These are phyloP conservation scores for Busseola fusca DNA, from an alignment of 2,888 invertebrate genomes.

Conservation along the genomic window DNA sequence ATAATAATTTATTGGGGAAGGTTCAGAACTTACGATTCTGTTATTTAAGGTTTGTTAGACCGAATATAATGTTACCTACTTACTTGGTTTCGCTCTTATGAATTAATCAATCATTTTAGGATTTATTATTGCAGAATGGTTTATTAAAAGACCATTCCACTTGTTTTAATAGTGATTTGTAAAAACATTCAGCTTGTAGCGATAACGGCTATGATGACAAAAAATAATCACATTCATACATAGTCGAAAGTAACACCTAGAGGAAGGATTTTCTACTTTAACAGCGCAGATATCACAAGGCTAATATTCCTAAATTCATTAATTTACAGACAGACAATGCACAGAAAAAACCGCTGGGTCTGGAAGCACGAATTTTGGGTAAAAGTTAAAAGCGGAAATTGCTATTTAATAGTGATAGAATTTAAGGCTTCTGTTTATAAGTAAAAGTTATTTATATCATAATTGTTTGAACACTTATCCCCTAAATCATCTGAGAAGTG, in stretches of 20 bases:
- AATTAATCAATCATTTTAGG: not conserved
- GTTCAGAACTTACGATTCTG: not conserved
- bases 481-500: not conserved
- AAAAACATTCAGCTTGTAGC: not conserved
- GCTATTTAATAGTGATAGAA: no score
- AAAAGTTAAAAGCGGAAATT: not conserved
- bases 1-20: conserved; percentile 17
- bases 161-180: not conserved
- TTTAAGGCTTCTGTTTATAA: no score
- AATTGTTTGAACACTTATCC: not conserved
- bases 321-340: not conserved
- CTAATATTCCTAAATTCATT: not conserved
- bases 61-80: no score
- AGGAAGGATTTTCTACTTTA: no score
- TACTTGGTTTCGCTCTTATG: not conserved
- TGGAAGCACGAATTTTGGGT: no score
- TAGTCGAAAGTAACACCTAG: not conserved
- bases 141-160: not conserved
- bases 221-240: not conserved
- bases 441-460: not conserved
- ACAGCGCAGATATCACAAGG: no score
- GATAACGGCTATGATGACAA: not conserved
- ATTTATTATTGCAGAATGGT: not conserved
- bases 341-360: not conserved
- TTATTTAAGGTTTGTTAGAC: not conserved